These are phyloP conservation scores for Hyppa rectilinea DNA, from an alignment of 2,888 invertebrate genomes.

Conservation along the genomic window DNA sequence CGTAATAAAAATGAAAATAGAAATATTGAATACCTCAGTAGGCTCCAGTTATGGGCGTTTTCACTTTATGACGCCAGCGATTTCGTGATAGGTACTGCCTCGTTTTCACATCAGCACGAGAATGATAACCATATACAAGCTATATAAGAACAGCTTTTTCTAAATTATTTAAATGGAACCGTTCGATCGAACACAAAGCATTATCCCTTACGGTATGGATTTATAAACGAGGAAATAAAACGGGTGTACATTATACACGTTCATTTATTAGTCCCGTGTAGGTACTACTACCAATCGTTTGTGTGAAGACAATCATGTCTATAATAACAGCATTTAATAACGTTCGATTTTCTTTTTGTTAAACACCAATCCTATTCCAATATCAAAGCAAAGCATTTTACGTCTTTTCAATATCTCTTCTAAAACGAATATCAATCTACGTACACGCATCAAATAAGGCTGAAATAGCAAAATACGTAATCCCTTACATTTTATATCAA, in stretches of 20 bases:
- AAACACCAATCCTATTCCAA: constrained; percentile 34
- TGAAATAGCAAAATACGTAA: constrained; percentile 68
- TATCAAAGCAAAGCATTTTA: constrained; percentile 44
- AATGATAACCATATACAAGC: constrained; percentile 34
- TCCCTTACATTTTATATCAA: constrained; percentile 73
- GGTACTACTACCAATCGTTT: constrained; percentile 15
- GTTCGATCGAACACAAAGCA: constrained; percentile 4
- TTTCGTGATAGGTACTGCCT: constrained; percentile 70
- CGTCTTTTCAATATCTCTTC: constrained; percentile 50
- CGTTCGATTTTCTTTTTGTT: constrained; percentile 10
- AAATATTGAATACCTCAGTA: constrained; percentile 70
- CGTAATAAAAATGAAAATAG: constrained; percentile 72
- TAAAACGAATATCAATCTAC: constrained; percentile 54
- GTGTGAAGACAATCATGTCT: constrained; percentile 14
- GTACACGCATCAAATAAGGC: constrained; percentile 64
- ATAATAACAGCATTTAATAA: constrained; percentile 12
- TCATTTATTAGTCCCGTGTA: constrained; percentile 24
- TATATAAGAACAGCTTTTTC: constrained; percentile 21
- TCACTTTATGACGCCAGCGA: constrained; percentile 72
- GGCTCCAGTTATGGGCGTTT: constrained; percentile 70
- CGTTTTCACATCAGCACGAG: constrained; percentile 70
- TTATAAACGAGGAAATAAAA: constrained; percentile 1
- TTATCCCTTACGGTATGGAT: constrained; percentile 17
- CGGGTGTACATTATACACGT: background rate
- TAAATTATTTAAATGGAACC: constrained; percentile 29